A percentile compares a stretch with the other conserved stretches of the same genome.
phyloP scores from a whole-genome alignment of 2,888 invertebrate species.

The Oegoconia quadripuncta region DNA sequence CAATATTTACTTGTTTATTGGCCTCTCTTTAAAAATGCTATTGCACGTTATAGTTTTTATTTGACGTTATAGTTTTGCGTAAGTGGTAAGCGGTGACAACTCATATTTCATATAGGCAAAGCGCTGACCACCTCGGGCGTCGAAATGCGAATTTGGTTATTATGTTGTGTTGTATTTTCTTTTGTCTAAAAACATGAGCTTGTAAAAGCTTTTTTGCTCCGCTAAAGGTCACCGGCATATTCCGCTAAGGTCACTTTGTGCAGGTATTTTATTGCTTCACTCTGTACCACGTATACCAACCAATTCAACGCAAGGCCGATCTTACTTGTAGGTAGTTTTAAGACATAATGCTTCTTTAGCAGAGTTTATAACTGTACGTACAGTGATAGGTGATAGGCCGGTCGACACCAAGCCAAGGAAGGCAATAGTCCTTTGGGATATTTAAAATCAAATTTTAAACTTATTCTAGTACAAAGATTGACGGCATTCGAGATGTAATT shows the following conservation, averaged over 20 bases:
- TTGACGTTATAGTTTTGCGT: too few relatives aligned
- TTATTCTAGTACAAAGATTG: too few relatives aligned
- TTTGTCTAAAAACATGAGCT: slow-evolving; percentile 37
- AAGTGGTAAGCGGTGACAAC: too few relatives aligned
- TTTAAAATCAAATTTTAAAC: too few relatives aligned
- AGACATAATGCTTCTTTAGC: slow-evolving; percentile 37
- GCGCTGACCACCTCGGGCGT: too few relatives aligned
- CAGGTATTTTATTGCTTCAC: slow-evolving; percentile 68
- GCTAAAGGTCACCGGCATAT: slow-evolving; percentile 62
- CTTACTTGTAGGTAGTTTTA: slow-evolving; percentile 57
- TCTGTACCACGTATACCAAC: slow-evolving; percentile 53
- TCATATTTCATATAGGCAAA: too few relatives aligned
- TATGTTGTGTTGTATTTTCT: slow-evolving; percentile 17
- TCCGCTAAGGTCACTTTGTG: slow-evolving; percentile 68
- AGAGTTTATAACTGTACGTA: background rate
- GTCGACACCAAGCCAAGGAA: too few relatives aligned
- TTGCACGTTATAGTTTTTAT: too few relatives aligned
- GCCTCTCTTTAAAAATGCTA: background rate
- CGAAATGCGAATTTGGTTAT: too few relatives aligned
- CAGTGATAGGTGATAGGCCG: too few relatives aligned
- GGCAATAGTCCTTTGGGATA: too few relatives aligned
- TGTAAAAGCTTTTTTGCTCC: slow-evolving; percentile 55
- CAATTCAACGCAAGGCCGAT: slow-evolving; percentile 68
- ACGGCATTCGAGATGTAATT: too few relatives aligned
- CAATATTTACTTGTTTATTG: slow-evolving; percentile 2